Conservation (phyloP, 2,113 vertebrate genomes). For the Oxyura jamaicensis region DNA sequence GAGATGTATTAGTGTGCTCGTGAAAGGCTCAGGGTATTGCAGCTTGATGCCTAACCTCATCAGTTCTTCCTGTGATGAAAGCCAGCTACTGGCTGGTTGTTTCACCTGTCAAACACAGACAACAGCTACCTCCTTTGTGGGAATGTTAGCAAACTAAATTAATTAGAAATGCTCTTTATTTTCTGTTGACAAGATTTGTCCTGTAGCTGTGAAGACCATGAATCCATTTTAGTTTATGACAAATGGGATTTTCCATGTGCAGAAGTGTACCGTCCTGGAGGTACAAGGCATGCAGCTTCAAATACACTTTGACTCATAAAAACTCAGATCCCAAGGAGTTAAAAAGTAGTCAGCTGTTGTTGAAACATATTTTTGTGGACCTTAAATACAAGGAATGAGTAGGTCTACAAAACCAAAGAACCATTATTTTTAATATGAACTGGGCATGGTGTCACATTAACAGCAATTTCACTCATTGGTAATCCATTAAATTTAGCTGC, state of each 20-base stretch:
- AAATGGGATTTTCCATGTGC: not conserved
- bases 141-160: not conserved
- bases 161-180: not conserved
- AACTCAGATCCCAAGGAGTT: not conserved
- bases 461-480: not conserved
- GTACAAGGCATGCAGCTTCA: not conserved
- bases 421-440: not conserved
- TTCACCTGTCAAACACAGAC: not conserved
- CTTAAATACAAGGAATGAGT: not conserved
- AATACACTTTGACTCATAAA: not conserved
- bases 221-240: not conserved
- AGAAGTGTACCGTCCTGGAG: not conserved
- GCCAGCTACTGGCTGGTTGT: not conserved
- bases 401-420: not conserved
- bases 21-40: not conserved
- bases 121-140: not conserved
- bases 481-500: not conserved
- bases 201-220: not conserved
- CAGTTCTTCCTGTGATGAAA: not conserved
- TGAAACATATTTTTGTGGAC: not conserved
- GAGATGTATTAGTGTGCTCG: not conserved
- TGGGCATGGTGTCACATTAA: not conserved
- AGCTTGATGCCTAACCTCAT: not conserved
- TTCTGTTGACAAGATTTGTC: not conserved
- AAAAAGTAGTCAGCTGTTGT: not conserved